These are phyloP conservation scores for honey bee (Apis mellifera) DNA, from an alignment of 1,140 invertebrate species.

Conservation along the genomic window Amel_HAv3.1 CM009934.2:10508501-10509000, in stretches of 20 bases:
- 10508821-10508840: conserved; percentile 91
- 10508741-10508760: conserved; percentile 92
- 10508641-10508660: conserved; percentile 6
- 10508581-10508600: conserved; percentile 85
- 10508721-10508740: conserved; percentile 45
- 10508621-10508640: conserved; percentile 79
- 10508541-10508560: conserved; percentile 90
- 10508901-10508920: conserved; percentile 96
- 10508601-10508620: conserved; percentile 87
- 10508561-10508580: conserved; percentile 87
- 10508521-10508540: conserved; percentile 91
- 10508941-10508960: conserved; percentile 94
- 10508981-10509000: conserved; percentile 92
- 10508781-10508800: conserved; percentile 93
- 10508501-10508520: conserved; percentile 95
- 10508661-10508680: no score
- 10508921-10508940: conserved; percentile 96
- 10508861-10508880: conserved; percentile 89
- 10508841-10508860: conserved; percentile 94
- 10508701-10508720: not conserved
- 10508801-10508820: conserved; percentile 95
- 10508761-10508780: conserved; percentile 89
- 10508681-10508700: no score
- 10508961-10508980: conserved; percentile 95
- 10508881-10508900: conserved; percentile 89